Base-by-base conservation (phyloP, 2,888 invertebrate species). In the Pachycephus smyrnensis region DNA sequence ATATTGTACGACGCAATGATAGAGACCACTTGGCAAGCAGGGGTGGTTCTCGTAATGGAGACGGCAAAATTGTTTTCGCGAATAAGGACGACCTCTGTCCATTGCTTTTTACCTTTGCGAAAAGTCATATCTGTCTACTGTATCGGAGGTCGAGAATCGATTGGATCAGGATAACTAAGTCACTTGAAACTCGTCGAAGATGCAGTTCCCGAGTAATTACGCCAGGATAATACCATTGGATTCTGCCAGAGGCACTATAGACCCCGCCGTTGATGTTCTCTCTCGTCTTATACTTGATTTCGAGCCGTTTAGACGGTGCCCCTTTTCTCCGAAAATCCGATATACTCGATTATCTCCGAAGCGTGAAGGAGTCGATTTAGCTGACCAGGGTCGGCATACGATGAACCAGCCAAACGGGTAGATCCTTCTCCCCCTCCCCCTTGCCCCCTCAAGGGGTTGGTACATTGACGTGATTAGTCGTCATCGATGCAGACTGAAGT, bases 1-100 rank as follows among this genome's bases (percentile, higher is more conserved):
- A 85, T 83, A 85, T 85, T 86, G 85, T 76, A 82, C 77, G 76
- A 79, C 78, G 83, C 83, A 83, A 84, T 82, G 85, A 86, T 83
- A 82, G 82, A 84, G 80, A 82, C 81, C 84, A 84, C 85, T 87
- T 86, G 85, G 86, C 87, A 83, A 86, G 80, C 82, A 76, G 79
- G 9, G 80, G 75, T 40, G 69, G 68, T 77, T 74, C 69, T 73
- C 76, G 80, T 85, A 85, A 86, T 86, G 79, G 82, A 82, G 82
- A 82, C 77, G 23, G 80, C 76, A 76, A 81, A 84, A 84, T 85
- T 85, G 81, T 85, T 86, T 85, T 84, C 80, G 75, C 80, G 78
- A 81, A 78, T 74, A 36, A 32, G 35, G n/a, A 74, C 30, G 32
- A 74, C 35, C 30, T 15, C 36, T 74, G 31, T 74, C 11, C 55